Evolutionary conservation across 2,888 invertebrate species (phyloP), one percentile per base, ranked within the genome.

Genomic region (Auanema freiburgensis): DNA sequence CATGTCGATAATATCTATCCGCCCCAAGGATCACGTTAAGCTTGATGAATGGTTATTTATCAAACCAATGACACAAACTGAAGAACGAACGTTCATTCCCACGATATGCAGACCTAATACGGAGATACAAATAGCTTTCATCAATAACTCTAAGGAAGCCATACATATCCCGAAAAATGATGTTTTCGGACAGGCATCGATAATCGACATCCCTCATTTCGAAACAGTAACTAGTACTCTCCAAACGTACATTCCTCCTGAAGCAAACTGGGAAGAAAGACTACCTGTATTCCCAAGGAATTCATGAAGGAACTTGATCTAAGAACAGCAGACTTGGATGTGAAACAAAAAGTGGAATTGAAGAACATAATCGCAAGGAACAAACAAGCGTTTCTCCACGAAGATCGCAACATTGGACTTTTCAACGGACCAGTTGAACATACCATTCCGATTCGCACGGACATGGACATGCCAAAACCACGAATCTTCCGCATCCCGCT

Each of bases 371-470:
- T 57, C 21, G 2, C 6, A 14, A 4, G n/a, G 2, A 46, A 43
- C 6, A 14, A 18, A 16, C 11, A 57, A 46, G 46, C 57, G 44
- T 57, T 57, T 44, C 46, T 46, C 44, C 49, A 46, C 44, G 44
- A 43, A 5, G 43, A 57, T 23, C 23, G 57, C 3, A 46, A 57
- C n/a, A 14, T 43, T 12, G 57, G 57, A 10, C 21, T 43, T 10
- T 57, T 57, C 57, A 57, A 57, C 3, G 57, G 57, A 4, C 44
- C 43, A 4, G n/a, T 43, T 3, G 14, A 46, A 44, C 57, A 57
- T 33, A 8, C 14, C 43, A 57, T 57, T 5, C 52, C 52, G 24
- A 18, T 52, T 12, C 4, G 52, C 6, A 8, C 52, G 21, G 52
- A 52, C 52, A 16, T 52, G 16, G 18, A 16, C 12, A 33, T 51